phyloP scores from a whole-genome alignment of 2,113 vertebrate species.

The Pitta sordida region DNA sequence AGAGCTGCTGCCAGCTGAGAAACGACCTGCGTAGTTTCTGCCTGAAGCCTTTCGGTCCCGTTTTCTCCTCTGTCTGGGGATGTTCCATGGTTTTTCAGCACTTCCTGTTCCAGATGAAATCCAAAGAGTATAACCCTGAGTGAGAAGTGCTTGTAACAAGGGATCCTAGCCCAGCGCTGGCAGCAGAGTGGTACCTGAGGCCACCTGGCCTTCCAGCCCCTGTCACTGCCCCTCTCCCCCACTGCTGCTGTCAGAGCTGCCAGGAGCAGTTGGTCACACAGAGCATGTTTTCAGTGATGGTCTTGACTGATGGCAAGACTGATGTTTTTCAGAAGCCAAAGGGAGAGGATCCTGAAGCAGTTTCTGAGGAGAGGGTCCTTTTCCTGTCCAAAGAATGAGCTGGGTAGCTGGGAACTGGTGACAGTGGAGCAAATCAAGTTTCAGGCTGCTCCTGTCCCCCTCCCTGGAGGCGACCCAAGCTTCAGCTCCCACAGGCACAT shows the following conservation, averaged over 20 bases:
- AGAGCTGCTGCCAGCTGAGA: background rate
- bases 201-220: background rate
- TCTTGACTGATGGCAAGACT: background rate
- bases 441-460: background rate
- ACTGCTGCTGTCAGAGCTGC: fast-evolving
- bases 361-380: constrained; percentile 44
- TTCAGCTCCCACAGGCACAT: background rate
- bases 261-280: background rate
- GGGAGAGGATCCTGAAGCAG: constrained; percentile 31
- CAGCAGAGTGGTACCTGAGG: background rate
- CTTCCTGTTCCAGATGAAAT: constrained; percentile 72
- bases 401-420: background rate
- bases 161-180: constrained; percentile 44
- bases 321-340: constrained; percentile 53
- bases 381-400: constrained; percentile 45
- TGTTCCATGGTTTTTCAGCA: constrained; percentile 56
- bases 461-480: background rate
- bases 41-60: constrained; percentile 35
- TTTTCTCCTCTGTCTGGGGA: constrained; percentile 30
- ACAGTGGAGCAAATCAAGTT: background rate
- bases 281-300: background rate
- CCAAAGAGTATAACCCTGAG: constrained; percentile 77
- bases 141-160: constrained; percentile 68
- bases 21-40: background rate
- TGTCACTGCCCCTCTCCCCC: background rate